Percentiles rank a stretch among this genome's conserved stretches.
phyloP scores from a whole-genome alignment of 2,797 vertebrate species.

The Hirundo rustica region DNA sequence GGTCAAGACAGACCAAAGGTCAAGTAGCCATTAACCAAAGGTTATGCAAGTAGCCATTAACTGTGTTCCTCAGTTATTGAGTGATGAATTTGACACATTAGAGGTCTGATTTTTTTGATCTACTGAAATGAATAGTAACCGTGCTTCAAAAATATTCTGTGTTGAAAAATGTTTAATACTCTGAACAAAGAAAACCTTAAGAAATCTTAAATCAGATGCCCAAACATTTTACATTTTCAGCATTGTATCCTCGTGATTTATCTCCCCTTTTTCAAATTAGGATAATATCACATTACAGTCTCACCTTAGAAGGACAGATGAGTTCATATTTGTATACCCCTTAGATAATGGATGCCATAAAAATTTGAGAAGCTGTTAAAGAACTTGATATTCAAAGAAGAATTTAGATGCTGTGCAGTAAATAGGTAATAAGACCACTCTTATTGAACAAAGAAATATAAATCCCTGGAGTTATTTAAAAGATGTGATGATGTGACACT shows the following conservation, averaged over 20 bases:
- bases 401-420: not conserved
- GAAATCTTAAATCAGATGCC: not conserved
- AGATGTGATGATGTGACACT: not conserved
- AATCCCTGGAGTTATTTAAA: not conserved
- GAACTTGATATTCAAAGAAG: not conserved
- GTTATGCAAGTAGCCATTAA: not conserved
- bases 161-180: not conserved
- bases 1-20: not conserved
- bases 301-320: not conserved
- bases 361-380: not conserved
- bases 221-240: not conserved
- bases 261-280: not conserved
- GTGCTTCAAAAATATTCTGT: not conserved
- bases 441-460: not conserved
- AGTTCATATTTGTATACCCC: not conserved
- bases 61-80: not conserved
- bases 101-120: not conserved
- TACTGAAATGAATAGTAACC: not conserved
- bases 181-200: not conserved
- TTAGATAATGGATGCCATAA: not conserved
- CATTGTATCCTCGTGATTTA: not conserved
- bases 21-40: not conserved
- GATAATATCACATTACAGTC: not conserved
- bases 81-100: not conserved
- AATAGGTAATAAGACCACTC: not conserved